Base-by-base conservation (phyloP, 2,797 vertebrate species). In the Phoxinus dragarum region DNA sequence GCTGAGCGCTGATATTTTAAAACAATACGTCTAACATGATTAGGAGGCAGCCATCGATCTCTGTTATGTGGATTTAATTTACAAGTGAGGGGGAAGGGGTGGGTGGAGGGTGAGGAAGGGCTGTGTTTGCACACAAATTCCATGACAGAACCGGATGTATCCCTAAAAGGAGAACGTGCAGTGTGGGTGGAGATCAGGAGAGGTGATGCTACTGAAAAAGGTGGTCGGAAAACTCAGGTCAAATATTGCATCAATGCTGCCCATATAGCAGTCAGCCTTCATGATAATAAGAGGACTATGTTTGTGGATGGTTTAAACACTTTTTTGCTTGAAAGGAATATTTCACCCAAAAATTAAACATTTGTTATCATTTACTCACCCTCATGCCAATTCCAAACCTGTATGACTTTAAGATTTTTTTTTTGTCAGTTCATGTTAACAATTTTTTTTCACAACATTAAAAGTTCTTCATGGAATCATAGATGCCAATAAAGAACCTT, bases 1-100 rank as follows among this genome's bases (percentile, higher is more conserved):
- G 94, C 93, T 93, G 94, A 93, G 93, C 88, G 90, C 91, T 95
- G 95, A 93, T 95, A 95, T 95, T 96, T 95, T 94, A 94, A 95
- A 95, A 95, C 94, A 94, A 95, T 95, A 94, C 89, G 92, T 94
- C 94, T 95, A 95, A 95, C 92, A 84, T 90, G 93, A 94, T 96
- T 95, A 95, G 93, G 92, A 86, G 93, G 92, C 93, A 94, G 90
- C 90, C 94, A 95, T 95, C 94, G 93, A 95, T 95, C 92, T 92
- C 90, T 91, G 93, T 93, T 94, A 92, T 93, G 91, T 94, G 93
- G 91, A 91, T 92, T 95, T 95, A 94, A 94, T 95, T 94, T 94
- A 93, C 92, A 90, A 82, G 84, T 80, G 72, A 86, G 87, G 87
- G 88, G 84, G 88, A 89, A 85, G 66, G 52, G 80, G 82, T 59